Percentiles rank a stretch among this genome's conserved stretches.
Evolutionary conservation across 2,797 vertebrate genomes (phyloP).

Genomic region (Sebastes hopkinsi): DNA sequence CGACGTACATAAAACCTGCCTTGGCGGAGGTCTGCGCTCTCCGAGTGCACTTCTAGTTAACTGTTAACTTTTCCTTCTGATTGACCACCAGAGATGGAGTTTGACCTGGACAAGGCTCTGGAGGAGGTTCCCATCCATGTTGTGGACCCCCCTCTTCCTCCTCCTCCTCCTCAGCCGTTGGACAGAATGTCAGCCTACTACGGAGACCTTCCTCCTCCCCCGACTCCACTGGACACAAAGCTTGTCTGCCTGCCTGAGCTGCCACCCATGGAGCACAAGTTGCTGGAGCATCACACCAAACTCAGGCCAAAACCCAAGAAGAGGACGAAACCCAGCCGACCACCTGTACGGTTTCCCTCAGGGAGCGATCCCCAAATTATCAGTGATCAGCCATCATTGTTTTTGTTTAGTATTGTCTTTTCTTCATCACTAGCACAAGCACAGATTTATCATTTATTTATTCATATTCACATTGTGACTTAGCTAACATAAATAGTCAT

Average conservation of each 20-base stretch:
- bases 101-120: constrained; percentile 95
- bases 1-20: too few relatives aligned
- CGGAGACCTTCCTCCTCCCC: constrained; percentile 82
- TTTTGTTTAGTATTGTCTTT: background rate
- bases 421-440: background rate
- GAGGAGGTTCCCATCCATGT: constrained; percentile 94
- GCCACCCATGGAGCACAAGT: constrained; percentile 84
- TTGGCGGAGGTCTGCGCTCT: too few relatives aligned
- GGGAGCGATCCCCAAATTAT: background rate
- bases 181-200: constrained; percentile 81
- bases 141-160: constrained; percentile 85
- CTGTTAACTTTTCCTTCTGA: background rate
- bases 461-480: background rate
- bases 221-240: constrained; percentile 67
- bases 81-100: constrained; percentile 91
- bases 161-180: constrained; percentile 45
- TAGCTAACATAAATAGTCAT: too few relatives aligned
- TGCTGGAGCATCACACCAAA: constrained; percentile 93
- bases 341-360: constrained; percentile 76
- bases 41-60: too few relatives aligned
- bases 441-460: background rate
- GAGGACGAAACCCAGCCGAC: constrained; percentile 87
- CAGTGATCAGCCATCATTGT: background rate
- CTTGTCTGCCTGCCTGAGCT: constrained; percentile 83
- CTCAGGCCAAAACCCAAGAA: constrained; percentile 89